Evolutionary conservation across 2,797 vertebrate species (phyloP), one percentile per base, ranked within the genome.

Genomic region (Mergus octosetaceus): DNA sequence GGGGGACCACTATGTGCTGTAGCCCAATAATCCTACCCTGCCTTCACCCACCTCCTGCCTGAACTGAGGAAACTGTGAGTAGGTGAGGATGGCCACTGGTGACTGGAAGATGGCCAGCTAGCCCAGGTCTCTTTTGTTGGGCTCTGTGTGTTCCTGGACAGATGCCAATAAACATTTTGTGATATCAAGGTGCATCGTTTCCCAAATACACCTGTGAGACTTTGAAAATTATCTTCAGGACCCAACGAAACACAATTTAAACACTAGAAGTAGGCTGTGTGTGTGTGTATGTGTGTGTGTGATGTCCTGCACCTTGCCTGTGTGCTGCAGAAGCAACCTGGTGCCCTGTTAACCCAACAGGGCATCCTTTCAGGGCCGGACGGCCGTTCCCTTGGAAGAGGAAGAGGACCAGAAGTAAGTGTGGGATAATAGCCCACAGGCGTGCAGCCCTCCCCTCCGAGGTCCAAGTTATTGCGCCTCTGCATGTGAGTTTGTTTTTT

Each of bases 371-470:
- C 1, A 0, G 69, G 54, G 49, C 64, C 21, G 10, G 10, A 1
- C 11, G 2, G 62, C 6, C 9, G 97, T 98, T 96, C 96, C 98
- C 97, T 87, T 97, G 98, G 97, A 93, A 86, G 96, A 92, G 51
- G 83, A 97, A 97, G 89, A 96, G 97, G 96, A 97, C 95, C 97
- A 96, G 97, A 97, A 98, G 84, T 92, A 97, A 98, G 87, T 96
- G 38, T 34, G 70, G 89, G 88, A 98, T 90, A 97, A 98, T 96
- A 96, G 97, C 94, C 65, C 74, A 54, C 85, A 41, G 66, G 83
- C 64, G 8, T 13, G 5, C 92, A 86, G 85, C 91, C 92, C 95
- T 96, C 84, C 96, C 89, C 75, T 93, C 91, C 85, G 49, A 14
- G 13, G 88, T 66, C 95, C 97, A 91, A 96, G 95, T 89, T 87